Base-by-base conservation (phyloP, 2,113 vertebrate species). In the Ciconia maguari region DNA sequence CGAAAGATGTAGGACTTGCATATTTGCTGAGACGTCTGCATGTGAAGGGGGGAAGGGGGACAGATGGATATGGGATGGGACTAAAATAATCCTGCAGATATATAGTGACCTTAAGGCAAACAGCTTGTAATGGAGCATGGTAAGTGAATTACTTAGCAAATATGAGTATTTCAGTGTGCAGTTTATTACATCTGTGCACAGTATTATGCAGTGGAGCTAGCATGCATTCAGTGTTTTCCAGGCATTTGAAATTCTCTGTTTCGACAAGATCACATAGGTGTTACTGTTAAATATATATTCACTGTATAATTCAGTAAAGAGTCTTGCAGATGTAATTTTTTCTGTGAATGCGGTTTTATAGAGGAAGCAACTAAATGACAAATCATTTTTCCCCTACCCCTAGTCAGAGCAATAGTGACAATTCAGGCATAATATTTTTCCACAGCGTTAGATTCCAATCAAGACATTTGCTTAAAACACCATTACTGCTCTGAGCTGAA, bases 61-160 rank as follows among this genome's bases (percentile, higher is more conserved):
- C 88, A 95, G 87, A 87, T 95, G 88, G 82, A 51, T 93, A 42
- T 91, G 77, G 87, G 93, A 82, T 92, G 65, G 89, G 30, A 82
- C 89, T 87, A 61, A 96, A 95, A 96, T 87, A 94, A 90, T 87
- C 76, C 65, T 91, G 72, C 60, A 94, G 81, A 74, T 90, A 58
- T 14, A 17, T 44, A 42, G 65, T 85, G 89, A 85, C 94, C 74
- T 87, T 89, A 75, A 91, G 91, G 88, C 93, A 93, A 68, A 91
- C 66, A 29, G 81, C 60, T 87, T 72, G 60, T 79, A 60, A 78
- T 42, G 57, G 84, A 95, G 65, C 85, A 22, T 1, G 7, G 77
- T 57, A 83, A 87, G 72, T 83, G 64, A 92, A 87, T 87, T 81
- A 77, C n/a, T 81, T 89, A 57, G 51, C 72, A 81, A 89, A 60